Evolutionary conservation across 1,140 invertebrate species (phyloP).

Genomic region (Cataglyphis hispanica): DNA sequence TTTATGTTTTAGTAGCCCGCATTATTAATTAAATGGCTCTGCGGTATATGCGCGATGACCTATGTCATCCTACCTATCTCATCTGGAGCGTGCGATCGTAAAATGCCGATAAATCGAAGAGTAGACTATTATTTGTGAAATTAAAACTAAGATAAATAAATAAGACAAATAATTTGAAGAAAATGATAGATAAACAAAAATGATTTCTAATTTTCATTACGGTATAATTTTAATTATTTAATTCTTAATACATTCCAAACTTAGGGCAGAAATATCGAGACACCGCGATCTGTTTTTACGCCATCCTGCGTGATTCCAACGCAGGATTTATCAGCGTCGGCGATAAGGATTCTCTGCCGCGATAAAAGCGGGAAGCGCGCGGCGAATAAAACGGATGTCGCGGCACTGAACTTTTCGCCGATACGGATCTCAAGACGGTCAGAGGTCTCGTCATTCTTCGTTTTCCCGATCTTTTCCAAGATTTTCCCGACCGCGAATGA

Average conservation of each 20-base stretch:
- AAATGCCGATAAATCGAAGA: slow-evolving; percentile 6
- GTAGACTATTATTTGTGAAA: not conserved
- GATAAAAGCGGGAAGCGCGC: slow-evolving; percentile 51
- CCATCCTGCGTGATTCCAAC: not conserved
- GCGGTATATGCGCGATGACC: not conserved
- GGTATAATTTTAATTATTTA: not conserved
- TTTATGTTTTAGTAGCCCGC: not conserved
- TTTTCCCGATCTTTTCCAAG: not conserved
- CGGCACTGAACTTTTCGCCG: slow-evolving; percentile 47
- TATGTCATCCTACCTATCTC: too few relatives aligned
- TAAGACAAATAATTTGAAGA: not conserved
- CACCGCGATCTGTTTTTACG: slow-evolving; percentile 13
- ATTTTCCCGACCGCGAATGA: not conserved
- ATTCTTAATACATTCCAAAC: not conserved
- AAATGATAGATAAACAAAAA: not conserved
- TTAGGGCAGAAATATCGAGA: not conserved
- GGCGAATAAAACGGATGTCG: slow-evolving; percentile 56
- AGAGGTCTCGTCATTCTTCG: not conserved
- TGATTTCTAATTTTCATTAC: not conserved
- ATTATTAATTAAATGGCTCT: slow-evolving; percentile 37
- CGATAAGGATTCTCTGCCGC: slow-evolving; percentile 16
- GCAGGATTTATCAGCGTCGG: slow-evolving; percentile 25
- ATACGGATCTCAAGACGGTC: slow-evolving; percentile 63
- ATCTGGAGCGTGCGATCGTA: not conserved
- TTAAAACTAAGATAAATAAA: not conserved